These are phyloP conservation scores for Hemiscyllium ocellatum DNA, from an alignment of 2,113 vertebrate species.

Conservation along the genomic window DNA sequence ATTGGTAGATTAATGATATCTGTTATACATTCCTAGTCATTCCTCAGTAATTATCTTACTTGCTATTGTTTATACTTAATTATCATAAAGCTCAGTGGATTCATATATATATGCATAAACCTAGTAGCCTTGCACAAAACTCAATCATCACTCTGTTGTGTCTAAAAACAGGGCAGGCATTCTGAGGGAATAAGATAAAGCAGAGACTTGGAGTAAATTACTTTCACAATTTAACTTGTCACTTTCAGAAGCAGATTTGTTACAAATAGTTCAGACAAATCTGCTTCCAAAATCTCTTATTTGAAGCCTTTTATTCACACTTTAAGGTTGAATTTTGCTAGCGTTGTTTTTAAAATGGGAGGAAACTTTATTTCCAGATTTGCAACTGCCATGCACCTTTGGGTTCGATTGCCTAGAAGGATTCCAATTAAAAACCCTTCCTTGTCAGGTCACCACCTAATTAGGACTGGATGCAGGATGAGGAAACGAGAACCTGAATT, in stretches of 20 bases:
- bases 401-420: too few relatives aligned
- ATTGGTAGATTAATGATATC: background rate
- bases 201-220: background rate
- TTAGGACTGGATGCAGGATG: too few relatives aligned
- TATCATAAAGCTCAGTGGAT: background rate
- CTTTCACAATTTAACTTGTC: background rate
- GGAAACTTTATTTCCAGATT: background rate
- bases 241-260: constrained; percentile 8
- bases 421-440: too few relatives aligned
- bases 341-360: background rate
- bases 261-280: background rate
- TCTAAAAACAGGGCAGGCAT: background rate
- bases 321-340: background rate
- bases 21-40: background rate
- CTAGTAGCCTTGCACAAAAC: background rate
- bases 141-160: background rate
- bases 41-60: background rate
- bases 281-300: background rate
- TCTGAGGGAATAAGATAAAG: constrained; percentile 4
- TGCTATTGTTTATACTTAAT: constrained; percentile 10
- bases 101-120: background rate
- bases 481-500: too few relatives aligned
- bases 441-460: too few relatives aligned
- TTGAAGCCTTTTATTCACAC: background rate
- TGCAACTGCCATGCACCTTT: too few relatives aligned